Base-by-base conservation (phyloP, 2,888 invertebrate genomes). In the Aphidoletes aphidimyza region DNA sequence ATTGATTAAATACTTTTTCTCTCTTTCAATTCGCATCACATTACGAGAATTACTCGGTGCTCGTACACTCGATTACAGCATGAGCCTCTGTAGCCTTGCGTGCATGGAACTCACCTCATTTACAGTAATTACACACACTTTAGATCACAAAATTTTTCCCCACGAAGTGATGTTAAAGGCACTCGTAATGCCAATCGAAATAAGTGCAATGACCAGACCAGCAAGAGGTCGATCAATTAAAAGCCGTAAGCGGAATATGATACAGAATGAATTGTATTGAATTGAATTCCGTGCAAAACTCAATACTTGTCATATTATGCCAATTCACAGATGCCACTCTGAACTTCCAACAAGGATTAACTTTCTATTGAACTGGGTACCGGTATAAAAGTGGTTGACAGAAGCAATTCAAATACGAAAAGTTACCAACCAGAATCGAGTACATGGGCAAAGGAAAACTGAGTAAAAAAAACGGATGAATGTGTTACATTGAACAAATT, bases 71-170 rank as follows among this genome's bases (percentile, higher is more conserved):
- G n/a, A n/a, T n/a, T n/a, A n/a, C n/a, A n/a, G n/a, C n/a, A n/a
- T n/a, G n/a, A n/a, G n/a, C n/a, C n/a, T n/a, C n/a, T n/a, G n/a
- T n/a, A n/a, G n/a, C n/a, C n/a, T n/a, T n/a, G n/a, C n/a, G n/a
- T n/a, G n/a, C n/a, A n/a, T n/a, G n/a, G n/a, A n/a, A 19, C 37
- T 81, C 81, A n/a, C 81, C 81, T 81, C 81, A 81, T 81, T 81
- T 37, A 81, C 81, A 1, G 37, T 81, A 37, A 81, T 81, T 81
- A n/a, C n/a, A n/a, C n/a, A n/a, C n/a, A n/a, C n/a, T n/a, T n/a
- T n/a, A n/a, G n/a, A n/a, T n/a, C n/a, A n/a, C n/a, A n/a, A n/a
- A n/a, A n/a, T n/a, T n/a, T n/a, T n/a, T n/a, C n/a, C n/a, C n/a
- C n/a, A n/a, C n/a, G n/a, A n/a, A 26, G n/a, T 26, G 34, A 69